Percentiles rank a stretch among this genome's conserved stretches.
These are phyloP conservation scores for Uropetala carovei DNA, from an alignment of 2,888 invertebrate species.

Conservation along the genomic window DNA sequence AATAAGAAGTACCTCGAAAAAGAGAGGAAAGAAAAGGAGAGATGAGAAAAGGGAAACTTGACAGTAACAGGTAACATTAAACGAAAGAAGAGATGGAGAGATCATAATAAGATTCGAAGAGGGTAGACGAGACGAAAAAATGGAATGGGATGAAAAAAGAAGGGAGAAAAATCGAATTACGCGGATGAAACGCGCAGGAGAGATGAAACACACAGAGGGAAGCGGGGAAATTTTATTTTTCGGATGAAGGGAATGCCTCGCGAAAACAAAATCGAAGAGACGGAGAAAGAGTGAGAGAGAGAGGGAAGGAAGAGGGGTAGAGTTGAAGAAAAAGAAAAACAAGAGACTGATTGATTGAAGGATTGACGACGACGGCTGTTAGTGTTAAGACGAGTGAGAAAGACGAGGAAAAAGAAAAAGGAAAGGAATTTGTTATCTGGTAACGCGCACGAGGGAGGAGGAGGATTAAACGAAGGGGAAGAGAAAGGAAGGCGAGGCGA, in stretches of 20 bases:
- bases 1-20: neutral
- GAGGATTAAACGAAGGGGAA: conserved; percentile 28
- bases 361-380: neutral
- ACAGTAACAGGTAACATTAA: neutral
- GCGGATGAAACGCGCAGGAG: neutral
- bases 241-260: too few species aligned
- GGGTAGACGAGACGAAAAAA: neutral
- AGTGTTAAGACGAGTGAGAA: neutral
- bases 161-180: conserved; percentile 5
- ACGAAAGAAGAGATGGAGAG: neutral
- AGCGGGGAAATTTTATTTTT: neutral
- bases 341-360: conserved; percentile 6
- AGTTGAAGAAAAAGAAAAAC: too few species aligned
- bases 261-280: conserved; percentile 6
- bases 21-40: neutral
- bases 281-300: neutral
- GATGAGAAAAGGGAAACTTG: neutral
- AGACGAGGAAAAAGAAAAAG: neutral
- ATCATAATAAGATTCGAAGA: neutral
- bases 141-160: neutral
- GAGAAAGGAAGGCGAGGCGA: neutral
- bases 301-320: neutral
- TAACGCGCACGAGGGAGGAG: neutral
- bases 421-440: neutral
- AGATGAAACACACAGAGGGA: neutral